Evolutionary conservation across 1,140 invertebrate species (phyloP).

Genomic region (Drosophila murphyi): DNA sequence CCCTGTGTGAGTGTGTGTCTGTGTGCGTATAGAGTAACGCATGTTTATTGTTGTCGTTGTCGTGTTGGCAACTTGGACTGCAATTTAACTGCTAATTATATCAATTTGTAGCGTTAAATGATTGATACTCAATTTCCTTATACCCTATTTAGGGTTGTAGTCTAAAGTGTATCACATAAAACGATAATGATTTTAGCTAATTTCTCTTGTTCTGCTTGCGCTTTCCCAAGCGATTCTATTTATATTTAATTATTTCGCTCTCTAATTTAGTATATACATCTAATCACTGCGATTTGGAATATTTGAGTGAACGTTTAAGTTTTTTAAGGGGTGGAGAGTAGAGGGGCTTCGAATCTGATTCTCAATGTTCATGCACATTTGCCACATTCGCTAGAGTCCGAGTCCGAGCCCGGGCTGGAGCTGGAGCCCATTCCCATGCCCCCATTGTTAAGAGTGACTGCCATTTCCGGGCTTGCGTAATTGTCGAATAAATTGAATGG

Average conservation of each 20-base stretch:
- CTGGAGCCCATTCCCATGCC: no score
- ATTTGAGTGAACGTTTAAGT: slow-evolving; percentile 28
- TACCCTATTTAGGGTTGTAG: slow-evolving; percentile 17
- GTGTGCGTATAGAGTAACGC: not conserved
- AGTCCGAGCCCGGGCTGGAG: not conserved
- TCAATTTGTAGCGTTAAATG: slow-evolving; percentile 55
- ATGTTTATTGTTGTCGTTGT: slow-evolving; percentile 16
- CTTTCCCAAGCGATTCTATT: no score
- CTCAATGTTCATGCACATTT: slow-evolving; percentile 44
- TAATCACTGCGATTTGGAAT: slow-evolving; percentile 40
- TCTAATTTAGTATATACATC: not conserved
- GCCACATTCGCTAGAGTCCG: slow-evolving; percentile 9
- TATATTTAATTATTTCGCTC: no score
- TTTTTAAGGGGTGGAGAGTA: not conserved
- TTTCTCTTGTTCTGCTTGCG: no score
- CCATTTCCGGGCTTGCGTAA: slow-evolving; percentile 72
- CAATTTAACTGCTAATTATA: slow-evolving; percentile 69
- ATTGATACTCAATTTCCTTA: slow-evolving; percentile 63
- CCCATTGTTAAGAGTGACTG: slow-evolving; percentile 47
- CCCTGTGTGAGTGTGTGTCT: slow-evolving; percentile 25
- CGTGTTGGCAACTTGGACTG: slow-evolving; percentile 40
- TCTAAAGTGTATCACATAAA: no score
- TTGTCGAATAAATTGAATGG: slow-evolving; percentile 70
- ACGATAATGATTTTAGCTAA: no score
- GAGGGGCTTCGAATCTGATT: slow-evolving; percentile 1